phyloP scores from a whole-genome alignment of 2,113 vertebrate genomes.

The Notechis scutatus region DNA sequence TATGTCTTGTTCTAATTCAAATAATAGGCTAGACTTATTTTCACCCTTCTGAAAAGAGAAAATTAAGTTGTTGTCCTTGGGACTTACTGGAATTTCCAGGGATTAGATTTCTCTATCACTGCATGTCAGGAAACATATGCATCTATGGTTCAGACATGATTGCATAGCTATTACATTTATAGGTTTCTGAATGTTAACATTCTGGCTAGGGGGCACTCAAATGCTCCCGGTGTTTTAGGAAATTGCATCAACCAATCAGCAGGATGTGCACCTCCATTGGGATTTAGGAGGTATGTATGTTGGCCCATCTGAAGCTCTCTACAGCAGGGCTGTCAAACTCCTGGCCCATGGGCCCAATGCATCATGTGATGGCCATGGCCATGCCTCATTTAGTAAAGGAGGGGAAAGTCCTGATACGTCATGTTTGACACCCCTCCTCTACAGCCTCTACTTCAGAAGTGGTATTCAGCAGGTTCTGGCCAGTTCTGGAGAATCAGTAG shows the following conservation, averaged over 20 bases:
- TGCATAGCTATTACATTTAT: background rate
- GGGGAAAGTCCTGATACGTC: too few relatives aligned
- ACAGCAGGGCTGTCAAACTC: too few relatives aligned
- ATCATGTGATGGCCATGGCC: too few relatives aligned
- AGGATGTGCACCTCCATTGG: background rate
- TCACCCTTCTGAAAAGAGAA: background rate
- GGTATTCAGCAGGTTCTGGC: too few relatives aligned
- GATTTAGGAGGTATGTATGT: background rate
- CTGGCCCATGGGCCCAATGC: too few relatives aligned
- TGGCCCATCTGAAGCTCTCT: background rate
- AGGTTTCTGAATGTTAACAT: background rate
- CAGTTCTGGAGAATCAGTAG: too few relatives aligned
- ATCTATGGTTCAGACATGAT: background rate
- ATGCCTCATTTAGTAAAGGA: too few relatives aligned
- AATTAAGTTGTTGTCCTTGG: background rate
- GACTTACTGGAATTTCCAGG: background rate
- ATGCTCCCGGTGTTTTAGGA: background rate
- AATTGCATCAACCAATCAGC: background rate
- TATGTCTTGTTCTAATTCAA: background rate
- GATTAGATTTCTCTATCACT: too few relatives aligned
- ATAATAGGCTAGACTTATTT: background rate
- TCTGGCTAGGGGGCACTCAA: background rate
- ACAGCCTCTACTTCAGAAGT: background rate
- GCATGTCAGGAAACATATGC: background rate
- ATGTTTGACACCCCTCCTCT: too few relatives aligned